These are phyloP conservation scores for Machimus atricapillus DNA, from an alignment of 2,888 invertebrate genomes.

Conservation along the genomic window DNA sequence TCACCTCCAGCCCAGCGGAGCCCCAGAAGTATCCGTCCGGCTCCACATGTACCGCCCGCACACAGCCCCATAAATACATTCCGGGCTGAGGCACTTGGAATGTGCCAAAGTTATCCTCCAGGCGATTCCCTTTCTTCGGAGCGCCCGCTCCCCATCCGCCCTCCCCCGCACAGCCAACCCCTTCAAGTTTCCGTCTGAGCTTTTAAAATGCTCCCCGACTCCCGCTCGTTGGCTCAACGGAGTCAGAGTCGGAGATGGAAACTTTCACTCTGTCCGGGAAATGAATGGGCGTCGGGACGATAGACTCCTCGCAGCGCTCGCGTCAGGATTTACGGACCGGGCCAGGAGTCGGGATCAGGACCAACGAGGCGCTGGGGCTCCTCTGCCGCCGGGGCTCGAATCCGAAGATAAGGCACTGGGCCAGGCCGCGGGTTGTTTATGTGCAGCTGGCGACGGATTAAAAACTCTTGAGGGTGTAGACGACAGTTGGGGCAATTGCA, in stretches of 20 bases:
- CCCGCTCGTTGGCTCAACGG: neutral
- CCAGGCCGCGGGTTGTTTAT: conserved; percentile 14
- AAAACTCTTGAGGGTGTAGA: neutral
- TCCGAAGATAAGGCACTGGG: neutral
- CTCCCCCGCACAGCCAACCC: neutral
- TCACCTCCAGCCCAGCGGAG: neutral
- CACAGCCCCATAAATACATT: conserved; percentile 45
- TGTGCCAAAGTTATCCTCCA: conserved; percentile 45
- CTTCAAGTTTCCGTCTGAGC: conserved; percentile 30
- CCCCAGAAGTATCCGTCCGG: conserved; percentile 33
- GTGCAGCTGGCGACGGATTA: conserved; percentile 2
- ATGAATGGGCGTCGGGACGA: conserved; percentile 37
- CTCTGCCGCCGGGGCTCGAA: neutral
- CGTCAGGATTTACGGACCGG: conserved; percentile 17
- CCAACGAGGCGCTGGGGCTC: neutral
- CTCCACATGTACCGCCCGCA: conserved; percentile 32
- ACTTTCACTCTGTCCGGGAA: conserved; percentile 37
- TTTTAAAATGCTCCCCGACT: conserved; percentile 32
- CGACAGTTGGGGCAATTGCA: neutral
- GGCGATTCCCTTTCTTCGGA: conserved; percentile 44
- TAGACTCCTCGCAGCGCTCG: conserved; percentile 17
- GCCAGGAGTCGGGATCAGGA: neutral
- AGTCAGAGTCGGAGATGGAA: conserved; percentile 1
- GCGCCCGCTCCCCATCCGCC: neutral
- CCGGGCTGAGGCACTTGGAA: conserved; percentile 43